Percentiles rank a stretch among this genome's conserved stretches.
phyloP scores from a whole-genome alignment of 1,140 invertebrate genomes.

The Tribolium castaneum region DNA sequence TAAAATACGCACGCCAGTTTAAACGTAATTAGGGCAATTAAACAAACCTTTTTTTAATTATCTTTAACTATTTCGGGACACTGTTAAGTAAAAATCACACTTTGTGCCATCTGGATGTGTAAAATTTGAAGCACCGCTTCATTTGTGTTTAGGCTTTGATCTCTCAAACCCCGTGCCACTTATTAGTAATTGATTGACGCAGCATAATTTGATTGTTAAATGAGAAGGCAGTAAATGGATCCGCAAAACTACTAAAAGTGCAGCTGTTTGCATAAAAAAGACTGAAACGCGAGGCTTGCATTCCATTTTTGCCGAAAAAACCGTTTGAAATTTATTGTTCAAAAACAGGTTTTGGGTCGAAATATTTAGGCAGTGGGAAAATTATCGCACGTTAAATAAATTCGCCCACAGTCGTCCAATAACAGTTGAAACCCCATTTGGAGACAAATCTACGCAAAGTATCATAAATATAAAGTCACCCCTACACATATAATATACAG shows the following conservation, averaged over 20 bases:
- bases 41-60: neutral
- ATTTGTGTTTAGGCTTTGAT: neutral
- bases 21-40: neutral
- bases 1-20: neutral
- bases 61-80: neutral
- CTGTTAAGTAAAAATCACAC: neutral
- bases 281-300: no score
- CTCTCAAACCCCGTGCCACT: neutral
- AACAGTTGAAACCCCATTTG: neutral
- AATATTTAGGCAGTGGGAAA: neutral
- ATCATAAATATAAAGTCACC: conserved; percentile 10
- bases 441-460: neutral
- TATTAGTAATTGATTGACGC: neutral
- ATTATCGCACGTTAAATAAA: neutral
- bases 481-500: conserved; percentile 6
- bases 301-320: no score
- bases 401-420: neutral
- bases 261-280: neutral
- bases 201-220: neutral
- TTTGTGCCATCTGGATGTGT: neutral
- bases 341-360: neutral
- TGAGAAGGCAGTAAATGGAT: neutral
- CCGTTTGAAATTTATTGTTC: neutral
- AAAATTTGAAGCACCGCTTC: neutral
- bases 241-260: neutral